Percentiles rank a stretch among this genome's conserved stretches.
phyloP scores from a whole-genome alignment of 2,888 invertebrate genomes.

The Oxytorus armatus region DNA sequence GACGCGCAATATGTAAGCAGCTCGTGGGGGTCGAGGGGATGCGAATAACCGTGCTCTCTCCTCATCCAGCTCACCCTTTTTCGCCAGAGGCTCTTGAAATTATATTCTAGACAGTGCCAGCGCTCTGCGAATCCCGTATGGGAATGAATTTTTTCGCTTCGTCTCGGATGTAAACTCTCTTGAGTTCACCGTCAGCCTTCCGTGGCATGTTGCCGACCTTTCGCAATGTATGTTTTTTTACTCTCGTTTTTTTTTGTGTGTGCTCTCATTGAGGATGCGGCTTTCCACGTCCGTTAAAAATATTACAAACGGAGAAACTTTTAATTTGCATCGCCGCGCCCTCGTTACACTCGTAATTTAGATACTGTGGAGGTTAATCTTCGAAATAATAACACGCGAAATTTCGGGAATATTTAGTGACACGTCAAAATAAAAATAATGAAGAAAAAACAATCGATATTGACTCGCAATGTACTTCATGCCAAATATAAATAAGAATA shows the following conservation, averaged over 20 bases:
- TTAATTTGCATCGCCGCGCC: conserved; percentile 18
- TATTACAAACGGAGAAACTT: conserved; percentile 31
- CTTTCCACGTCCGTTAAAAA: conserved; percentile 23
- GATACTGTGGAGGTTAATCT: background rate
- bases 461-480: background rate
- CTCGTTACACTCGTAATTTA: conserved; percentile 47
- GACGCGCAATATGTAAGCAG: conserved; percentile 34
- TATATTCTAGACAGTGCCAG: conserved; percentile 46
- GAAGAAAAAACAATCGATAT: background rate
- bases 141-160: conserved; percentile 55
- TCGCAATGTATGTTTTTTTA: background rate
- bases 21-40: background rate
- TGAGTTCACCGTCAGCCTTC: conserved; percentile 29
- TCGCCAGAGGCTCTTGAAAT: conserved; percentile 32
- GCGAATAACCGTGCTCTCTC: conserved; percentile 11
- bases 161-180: conserved; percentile 25
- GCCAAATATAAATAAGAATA: background rate
- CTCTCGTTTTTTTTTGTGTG: conserved; percentile 1
- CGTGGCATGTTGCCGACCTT: conserved; percentile 3
- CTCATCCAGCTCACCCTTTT: background rate
- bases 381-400: background rate
- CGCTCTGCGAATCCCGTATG: conserved; percentile 36
- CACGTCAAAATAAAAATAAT: background rate
- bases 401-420: conserved; percentile 17
- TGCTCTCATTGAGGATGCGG: conserved; percentile 25